phyloP scores from a whole-genome alignment of 1,140 invertebrate genomes.

The Ceratina calcarata region DNA sequence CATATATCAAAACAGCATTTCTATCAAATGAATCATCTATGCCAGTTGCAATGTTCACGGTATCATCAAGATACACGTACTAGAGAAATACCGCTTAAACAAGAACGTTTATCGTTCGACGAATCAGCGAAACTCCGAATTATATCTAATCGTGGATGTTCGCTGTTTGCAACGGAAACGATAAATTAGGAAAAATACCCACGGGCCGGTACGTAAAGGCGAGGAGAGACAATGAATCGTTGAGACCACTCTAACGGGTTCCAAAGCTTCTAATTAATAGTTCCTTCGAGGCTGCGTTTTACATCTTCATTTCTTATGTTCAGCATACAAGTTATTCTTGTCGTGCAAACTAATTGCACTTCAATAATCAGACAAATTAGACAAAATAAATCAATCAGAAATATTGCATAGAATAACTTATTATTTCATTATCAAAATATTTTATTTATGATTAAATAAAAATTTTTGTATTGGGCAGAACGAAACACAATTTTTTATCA shows the following conservation, averaged over 20 bases:
- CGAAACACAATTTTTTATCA: too few species aligned
- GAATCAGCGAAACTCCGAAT: not conserved
- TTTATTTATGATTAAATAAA: too few species aligned
- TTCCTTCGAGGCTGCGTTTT: not conserved
- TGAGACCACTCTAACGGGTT: constrained; percentile 24
- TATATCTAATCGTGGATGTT: too few species aligned
- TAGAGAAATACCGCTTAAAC: not conserved
- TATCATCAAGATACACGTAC: not conserved
- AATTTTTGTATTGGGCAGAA: too few species aligned
- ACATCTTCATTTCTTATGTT: not conserved
- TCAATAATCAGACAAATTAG: too few species aligned
- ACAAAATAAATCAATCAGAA: too few species aligned
- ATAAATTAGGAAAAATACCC: constrained; percentile 36
- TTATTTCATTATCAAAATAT: too few species aligned
- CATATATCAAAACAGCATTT: too few species aligned
- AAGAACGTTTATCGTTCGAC: not conserved
- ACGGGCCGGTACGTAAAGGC: not conserved
- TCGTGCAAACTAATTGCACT: not conserved
- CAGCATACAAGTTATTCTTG: too few species aligned
- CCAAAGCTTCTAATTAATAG: constrained; percentile 24
- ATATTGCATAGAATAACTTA: too few species aligned
- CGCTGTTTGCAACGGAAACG: not conserved
- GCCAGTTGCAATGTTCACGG: too few species aligned
- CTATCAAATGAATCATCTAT: too few species aligned
- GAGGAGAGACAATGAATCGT: constrained; percentile 5